A percentile compares a stretch with the other conserved stretches of the same genome.
Evolutionary conservation across 2,113 vertebrate species (phyloP).

Genomic region (Dipodomys spectabilis): DNA sequence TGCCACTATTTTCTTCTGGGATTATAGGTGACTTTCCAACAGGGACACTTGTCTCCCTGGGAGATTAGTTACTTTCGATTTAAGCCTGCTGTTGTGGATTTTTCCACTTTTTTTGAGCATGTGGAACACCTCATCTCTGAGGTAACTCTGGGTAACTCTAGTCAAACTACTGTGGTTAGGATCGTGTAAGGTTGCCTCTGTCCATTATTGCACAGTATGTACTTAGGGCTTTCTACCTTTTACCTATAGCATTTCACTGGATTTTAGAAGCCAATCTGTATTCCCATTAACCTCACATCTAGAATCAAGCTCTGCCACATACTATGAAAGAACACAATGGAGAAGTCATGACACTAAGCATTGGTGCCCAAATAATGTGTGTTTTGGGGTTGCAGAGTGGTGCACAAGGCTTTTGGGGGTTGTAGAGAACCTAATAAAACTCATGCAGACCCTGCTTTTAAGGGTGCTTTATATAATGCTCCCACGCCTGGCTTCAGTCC

Average conservation of each 20-base stretch:
- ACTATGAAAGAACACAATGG: neutral
- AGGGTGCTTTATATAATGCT: conserved; percentile 37
- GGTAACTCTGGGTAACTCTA: neutral
- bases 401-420: neutral
- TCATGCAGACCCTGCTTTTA: neutral
- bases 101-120: neutral
- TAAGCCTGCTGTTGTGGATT: conserved; percentile 22
- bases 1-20: neutral
- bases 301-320: neutral
- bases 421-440: neutral
- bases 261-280: conserved; percentile 31
- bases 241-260: neutral
- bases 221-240: neutral
- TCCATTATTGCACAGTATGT: neutral
- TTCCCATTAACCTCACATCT: conserved; percentile 32
- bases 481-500: conserved; percentile 32
- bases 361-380: neutral
- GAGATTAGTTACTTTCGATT: conserved; percentile 38
- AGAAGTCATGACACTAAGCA: neutral
- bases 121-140: neutral
- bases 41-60: neutral
- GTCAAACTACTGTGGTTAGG: neutral
- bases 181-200: conserved; percentile 1
- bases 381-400: neutral
- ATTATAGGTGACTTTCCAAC: conserved; percentile 3